Percentiles rank a stretch among this genome's conserved stretches.
Conservation (phyloP, 1,140 invertebrate species). For the Aradophagus sp. region DNA sequence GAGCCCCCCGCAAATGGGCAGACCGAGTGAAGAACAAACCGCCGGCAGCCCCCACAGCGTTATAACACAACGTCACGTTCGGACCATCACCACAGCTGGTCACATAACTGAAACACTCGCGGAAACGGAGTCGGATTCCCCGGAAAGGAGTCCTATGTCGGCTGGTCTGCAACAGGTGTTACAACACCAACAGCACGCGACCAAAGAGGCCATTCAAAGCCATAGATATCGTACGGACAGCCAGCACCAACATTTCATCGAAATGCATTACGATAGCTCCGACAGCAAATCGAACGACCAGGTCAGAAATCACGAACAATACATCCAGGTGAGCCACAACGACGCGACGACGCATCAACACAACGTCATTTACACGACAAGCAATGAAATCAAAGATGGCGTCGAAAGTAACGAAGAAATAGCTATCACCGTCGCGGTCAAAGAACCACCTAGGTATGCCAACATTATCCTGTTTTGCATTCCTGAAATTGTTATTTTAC, state of each 20-base stretch:
- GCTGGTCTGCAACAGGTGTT: constrained; percentile 59
- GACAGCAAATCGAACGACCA: constrained; percentile 56
- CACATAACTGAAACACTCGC: constrained; percentile 75
- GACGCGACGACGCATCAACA: constrained; percentile 56
- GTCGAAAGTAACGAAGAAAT: constrained; percentile 55
- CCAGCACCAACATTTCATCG: constrained; percentile 61
- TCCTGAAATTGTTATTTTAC: too few species aligned
- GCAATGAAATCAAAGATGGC: constrained; percentile 61
- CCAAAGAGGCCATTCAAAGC: constrained; percentile 50
- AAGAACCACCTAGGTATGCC: constrained; percentile 65
- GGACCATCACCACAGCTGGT: constrained; percentile 78
- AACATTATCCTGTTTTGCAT: too few species aligned
- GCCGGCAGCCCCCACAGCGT: constrained; percentile 70
- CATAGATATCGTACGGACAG: constrained; percentile 53
- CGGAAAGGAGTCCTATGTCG: constrained; percentile 58
- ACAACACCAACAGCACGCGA: constrained; percentile 54
- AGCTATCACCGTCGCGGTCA: constrained; percentile 58
- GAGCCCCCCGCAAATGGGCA: constrained; percentile 55
- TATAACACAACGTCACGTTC: constrained; percentile 75
- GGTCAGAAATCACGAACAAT: constrained; percentile 32
- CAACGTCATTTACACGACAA: constrained; percentile 63
- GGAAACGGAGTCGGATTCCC: constrained; percentile 65
- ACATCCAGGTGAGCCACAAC: constrained; percentile 35
- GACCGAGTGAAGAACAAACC: constrained; percentile 53
- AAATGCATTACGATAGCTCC: constrained; percentile 61